Percentiles rank a stretch among this genome's conserved stretches.
Conservation (phyloP, 2,797 vertebrate genomes). For the Girardinus metallicus region DNA sequence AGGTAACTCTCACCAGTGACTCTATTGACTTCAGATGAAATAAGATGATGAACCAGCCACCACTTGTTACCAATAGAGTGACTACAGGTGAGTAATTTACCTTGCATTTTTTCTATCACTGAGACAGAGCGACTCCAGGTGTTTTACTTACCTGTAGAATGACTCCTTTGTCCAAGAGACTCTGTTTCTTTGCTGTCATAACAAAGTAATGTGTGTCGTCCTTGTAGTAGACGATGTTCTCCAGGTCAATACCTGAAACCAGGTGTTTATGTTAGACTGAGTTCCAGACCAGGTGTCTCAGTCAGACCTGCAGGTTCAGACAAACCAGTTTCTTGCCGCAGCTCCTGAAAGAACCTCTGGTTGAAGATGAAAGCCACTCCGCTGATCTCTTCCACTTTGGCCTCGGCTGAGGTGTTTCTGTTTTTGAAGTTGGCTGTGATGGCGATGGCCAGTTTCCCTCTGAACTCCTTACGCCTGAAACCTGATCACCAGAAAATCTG, state of each 20-base stretch:
- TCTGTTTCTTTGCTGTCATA: slow-evolving; percentile 99
- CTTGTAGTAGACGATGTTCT: slow-evolving; percentile 99
- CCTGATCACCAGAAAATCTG: slow-evolving; percentile 71
- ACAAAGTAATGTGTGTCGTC: slow-evolving; percentile 99
- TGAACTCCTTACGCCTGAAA: slow-evolving; percentile 94
- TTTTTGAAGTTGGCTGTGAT: slow-evolving; percentile 98
- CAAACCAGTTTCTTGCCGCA: slow-evolving; percentile 88
- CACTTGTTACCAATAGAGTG: neutral
- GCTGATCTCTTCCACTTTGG: slow-evolving; percentile 97
- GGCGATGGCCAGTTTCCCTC: slow-evolving; percentile 95
- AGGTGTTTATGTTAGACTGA: neutral
- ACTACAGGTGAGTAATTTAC: too few species aligned
- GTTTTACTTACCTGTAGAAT: slow-evolving; percentile 84
- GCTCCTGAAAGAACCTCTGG: slow-evolving; percentile 95
- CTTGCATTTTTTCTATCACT: neutral
- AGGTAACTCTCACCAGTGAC: neutral
- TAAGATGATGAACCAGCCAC: neutral
- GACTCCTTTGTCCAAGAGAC: slow-evolving; percentile 93
- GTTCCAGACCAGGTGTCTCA: neutral
- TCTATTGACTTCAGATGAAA: neutral
- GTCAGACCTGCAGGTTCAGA: neutral
- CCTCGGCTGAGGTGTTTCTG: slow-evolving; percentile 93
- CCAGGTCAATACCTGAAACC: slow-evolving; percentile 90
- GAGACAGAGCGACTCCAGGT: neutral
- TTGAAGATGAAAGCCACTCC: slow-evolving; percentile 99